Base-by-base conservation (phyloP, 35 echinoderm and acorn worm species). In the Ophioderma brevispina region DNA sequence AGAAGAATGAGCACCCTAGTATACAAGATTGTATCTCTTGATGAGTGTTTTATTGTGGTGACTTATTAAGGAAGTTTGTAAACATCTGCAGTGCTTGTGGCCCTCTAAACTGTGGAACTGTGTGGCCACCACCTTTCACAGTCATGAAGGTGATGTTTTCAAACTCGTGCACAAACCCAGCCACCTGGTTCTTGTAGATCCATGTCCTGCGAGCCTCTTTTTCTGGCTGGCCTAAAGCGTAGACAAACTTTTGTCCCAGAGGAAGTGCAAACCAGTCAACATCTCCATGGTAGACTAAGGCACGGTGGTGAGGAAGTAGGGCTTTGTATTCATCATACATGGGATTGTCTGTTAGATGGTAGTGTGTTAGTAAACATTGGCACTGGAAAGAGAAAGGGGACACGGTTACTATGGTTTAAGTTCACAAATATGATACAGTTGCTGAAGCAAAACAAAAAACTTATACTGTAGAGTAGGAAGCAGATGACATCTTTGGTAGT, bases 221-320 rank as follows among this genome's bases (percentile, higher is more conserved):
- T 8, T 33, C 23, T 36, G 75, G 88, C 39, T 85, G 89, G 13
- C 59, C 77, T 78, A 98, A 41, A 1, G 78, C 39, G 0, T 91
- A 84, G 0, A 95, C 88, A 77, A 98, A 98, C 84, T 82, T 82
- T 49, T 95, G 64, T 21, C 87, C 90, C 78, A 17, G 93, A 80
- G 81, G 95, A 92, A 41, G 88, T 94, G 77, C 96, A 98, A 13
- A 85, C 79, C 38, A 95, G 76, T 98, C 96, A 23, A 80, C 39
- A 42, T 95, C 96, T 17, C 96, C 96, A 76, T 98, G 91, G 87
- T 98, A 98, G 37, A 98, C 18, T 1, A 98, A 82, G 8, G 40
- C 78, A n/a, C 92, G 41, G 93, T 93, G 91, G 32, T 89, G 80
- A 3, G 14, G 30, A 0, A 98, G 88, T 0, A 98, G 64, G 1